Percentiles rank a stretch among this genome's conserved stretches.
These are phyloP conservation scores for Chlorops oryzae DNA, from an alignment of 1,140 invertebrate species.

Conservation along the genomic window DNA sequence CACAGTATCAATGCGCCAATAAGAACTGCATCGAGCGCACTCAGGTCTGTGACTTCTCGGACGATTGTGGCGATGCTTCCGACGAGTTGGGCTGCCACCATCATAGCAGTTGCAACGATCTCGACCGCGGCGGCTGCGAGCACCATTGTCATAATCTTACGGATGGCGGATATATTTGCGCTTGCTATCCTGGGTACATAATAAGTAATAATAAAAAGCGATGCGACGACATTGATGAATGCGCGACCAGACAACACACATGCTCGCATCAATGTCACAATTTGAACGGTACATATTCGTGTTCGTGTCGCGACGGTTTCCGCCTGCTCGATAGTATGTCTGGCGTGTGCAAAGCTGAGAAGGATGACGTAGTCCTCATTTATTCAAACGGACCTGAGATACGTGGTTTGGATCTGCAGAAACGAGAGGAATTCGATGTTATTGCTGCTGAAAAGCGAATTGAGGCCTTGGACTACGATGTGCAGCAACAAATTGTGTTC, in stretches of 20 bases:
- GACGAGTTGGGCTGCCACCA: conserved; percentile 88
- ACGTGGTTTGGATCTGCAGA: conserved; percentile 62
- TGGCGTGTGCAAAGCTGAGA: conserved; percentile 70
- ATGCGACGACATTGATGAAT: conserved; percentile 88
- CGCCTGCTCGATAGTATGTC: conserved; percentile 64
- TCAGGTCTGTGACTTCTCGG: conserved; percentile 69
- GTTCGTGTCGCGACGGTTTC: conserved; percentile 81
- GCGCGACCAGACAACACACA: conserved; percentile 70
- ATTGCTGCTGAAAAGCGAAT: conserved; percentile 78
- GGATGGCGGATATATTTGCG: conserved; percentile 79
- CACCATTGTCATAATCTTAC: conserved; percentile 84
- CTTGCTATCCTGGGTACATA: conserved; percentile 80
- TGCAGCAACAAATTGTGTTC: conserved; percentile 74
- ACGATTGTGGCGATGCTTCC: conserved; percentile 64
- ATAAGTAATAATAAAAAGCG: conserved; percentile 71
- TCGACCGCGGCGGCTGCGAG: conserved; percentile 78
- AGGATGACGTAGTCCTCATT: conserved; percentile 59
- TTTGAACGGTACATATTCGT: conserved; percentile 86
- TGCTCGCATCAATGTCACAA: conserved; percentile 91
- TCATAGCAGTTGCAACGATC: conserved; percentile 63
- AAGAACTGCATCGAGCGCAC: conserved; percentile 76
- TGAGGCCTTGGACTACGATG: conserved; percentile 82
- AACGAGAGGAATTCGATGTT: conserved; percentile 66
- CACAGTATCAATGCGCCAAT: conserved; percentile 85
- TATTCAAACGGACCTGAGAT: conserved; percentile 84